These are phyloP conservation scores for Criorhina ranunculi DNA, from an alignment of 2,888 invertebrate genomes.

Conservation along the genomic window DNA sequence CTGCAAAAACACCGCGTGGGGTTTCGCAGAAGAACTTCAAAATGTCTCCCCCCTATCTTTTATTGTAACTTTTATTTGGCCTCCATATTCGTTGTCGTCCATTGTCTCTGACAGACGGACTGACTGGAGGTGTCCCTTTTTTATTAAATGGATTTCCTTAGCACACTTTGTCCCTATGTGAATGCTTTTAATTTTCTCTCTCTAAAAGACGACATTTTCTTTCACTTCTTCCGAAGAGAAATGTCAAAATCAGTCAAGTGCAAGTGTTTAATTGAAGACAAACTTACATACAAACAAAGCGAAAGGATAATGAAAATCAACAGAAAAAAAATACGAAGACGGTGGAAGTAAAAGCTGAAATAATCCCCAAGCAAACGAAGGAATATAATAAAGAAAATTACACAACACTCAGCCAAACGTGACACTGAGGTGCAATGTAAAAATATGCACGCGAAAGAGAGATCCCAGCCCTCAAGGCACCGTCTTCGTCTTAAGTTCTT, in stretches of 20 bases:
- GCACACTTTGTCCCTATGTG: conserved; percentile 9
- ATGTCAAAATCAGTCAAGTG: conserved; percentile 44
- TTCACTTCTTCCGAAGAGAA: conserved; percentile 1
- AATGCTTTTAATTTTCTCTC: conserved; percentile 5
- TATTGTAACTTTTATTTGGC: not conserved
- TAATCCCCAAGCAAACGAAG: conserved; percentile 40
- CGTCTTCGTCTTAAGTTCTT: conserved; percentile 8
- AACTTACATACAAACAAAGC: conserved; percentile 24
- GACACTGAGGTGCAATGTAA: conserved; percentile 14
- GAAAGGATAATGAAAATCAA: conserved; percentile 52
- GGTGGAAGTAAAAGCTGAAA: conserved; percentile 37
- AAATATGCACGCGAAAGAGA: conserved; percentile 9
- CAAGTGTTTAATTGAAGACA: conserved; percentile 62
- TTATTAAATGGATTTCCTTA: conserved; percentile 27
- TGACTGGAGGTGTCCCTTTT: not conserved
- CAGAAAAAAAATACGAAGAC: conserved; percentile 25
- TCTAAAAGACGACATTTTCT: conserved; percentile 2
- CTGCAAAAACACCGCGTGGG: conserved; percentile 1
- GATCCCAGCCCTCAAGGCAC: not conserved
- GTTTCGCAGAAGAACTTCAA: not conserved
- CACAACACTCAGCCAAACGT: conserved; percentile 42
- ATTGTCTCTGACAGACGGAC: not conserved
- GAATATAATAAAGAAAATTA: conserved; percentile 62
- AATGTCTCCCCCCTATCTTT: too few relatives aligned
- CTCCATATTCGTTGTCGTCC: not conserved